Evolutionary conservation across 2,888 invertebrate species (phyloP).

Genomic region (Carabus problematicus): DNA sequence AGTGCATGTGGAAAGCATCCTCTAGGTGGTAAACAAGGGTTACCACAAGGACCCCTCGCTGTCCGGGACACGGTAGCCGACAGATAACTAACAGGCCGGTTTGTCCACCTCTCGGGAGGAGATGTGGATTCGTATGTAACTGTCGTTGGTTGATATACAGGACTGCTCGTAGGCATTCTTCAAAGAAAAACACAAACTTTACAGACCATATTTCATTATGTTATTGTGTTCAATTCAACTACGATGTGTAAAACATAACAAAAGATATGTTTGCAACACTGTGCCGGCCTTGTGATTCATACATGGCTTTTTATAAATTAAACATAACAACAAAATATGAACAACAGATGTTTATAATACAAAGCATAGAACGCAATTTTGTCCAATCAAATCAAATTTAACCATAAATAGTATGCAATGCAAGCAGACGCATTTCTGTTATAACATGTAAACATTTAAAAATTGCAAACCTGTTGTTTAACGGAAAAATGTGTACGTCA

Average conservation of each 20-base stretch:
- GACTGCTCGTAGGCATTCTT: conserved; percentile 72
- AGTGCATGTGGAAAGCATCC: conserved; percentile 54
- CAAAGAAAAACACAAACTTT: conserved; percentile 1
- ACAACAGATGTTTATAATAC: no score
- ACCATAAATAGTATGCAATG: no score
- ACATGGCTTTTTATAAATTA: no score
- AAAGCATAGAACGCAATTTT: no score
- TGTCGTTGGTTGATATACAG: conserved; percentile 81
- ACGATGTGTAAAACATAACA: neutral
- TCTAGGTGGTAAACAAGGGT: conserved; percentile 56
- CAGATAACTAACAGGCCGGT: conserved; percentile 58
- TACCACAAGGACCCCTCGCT: conserved; percentile 66
- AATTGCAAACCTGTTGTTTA: no score
- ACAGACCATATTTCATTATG: neutral
- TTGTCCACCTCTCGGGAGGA: conserved; percentile 55
- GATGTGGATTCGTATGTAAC: conserved; percentile 71
- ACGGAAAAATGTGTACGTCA: conserved; percentile 26
- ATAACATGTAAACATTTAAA: no score
- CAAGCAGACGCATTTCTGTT: no score
- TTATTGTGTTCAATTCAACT: neutral
- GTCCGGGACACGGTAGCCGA: conserved; percentile 61
- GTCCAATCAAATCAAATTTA: no score
- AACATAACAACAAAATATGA: no score
- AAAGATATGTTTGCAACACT: neutral
- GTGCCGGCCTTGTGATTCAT: no score